A percentile compares a stretch with the other conserved stretches of the same genome.
These are phyloP conservation scores for Zosterops pallidus DNA, from an alignment of 2,113 vertebrate genomes.

Conservation along the genomic window DNA sequence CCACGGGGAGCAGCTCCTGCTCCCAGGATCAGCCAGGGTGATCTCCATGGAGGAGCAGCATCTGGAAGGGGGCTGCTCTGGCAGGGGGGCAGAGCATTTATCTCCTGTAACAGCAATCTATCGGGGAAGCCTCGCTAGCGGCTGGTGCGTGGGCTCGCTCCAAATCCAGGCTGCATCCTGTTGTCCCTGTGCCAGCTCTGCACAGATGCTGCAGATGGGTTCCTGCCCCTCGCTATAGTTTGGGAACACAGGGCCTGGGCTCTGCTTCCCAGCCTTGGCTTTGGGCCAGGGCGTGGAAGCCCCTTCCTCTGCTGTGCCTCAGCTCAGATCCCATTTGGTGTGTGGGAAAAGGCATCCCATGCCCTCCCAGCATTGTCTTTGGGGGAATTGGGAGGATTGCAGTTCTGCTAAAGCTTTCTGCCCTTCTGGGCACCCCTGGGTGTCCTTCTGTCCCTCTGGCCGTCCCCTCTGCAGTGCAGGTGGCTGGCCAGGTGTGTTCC, in stretches of 20 bases:
- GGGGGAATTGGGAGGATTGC: accelerated
- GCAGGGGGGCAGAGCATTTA: background rate
- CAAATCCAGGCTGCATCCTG: background rate
- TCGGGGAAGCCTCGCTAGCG: background rate
- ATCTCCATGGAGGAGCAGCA: background rate
- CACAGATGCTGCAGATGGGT: background rate
- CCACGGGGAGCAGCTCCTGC: background rate
- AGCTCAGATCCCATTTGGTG: background rate
- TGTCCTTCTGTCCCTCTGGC: background rate
- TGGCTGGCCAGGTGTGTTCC: background rate
- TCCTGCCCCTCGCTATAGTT: accelerated
- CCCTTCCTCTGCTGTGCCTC: background rate
- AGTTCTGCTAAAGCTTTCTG: background rate
- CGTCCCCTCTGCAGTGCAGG: accelerated
- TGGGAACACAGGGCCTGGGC: background rate
- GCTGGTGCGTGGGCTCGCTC: background rate
- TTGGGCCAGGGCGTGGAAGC: background rate
- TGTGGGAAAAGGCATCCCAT: accelerated
- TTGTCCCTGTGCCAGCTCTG: background rate
- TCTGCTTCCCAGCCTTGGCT: accelerated
- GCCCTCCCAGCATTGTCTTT: too few species aligned
- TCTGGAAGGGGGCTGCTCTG: background rate
- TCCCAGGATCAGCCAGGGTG: background rate
- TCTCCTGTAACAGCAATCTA: background rate
- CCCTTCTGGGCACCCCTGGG: background rate